Conservation (phyloP, 2,113 vertebrate species). For the Myodes glareolus region DNA sequence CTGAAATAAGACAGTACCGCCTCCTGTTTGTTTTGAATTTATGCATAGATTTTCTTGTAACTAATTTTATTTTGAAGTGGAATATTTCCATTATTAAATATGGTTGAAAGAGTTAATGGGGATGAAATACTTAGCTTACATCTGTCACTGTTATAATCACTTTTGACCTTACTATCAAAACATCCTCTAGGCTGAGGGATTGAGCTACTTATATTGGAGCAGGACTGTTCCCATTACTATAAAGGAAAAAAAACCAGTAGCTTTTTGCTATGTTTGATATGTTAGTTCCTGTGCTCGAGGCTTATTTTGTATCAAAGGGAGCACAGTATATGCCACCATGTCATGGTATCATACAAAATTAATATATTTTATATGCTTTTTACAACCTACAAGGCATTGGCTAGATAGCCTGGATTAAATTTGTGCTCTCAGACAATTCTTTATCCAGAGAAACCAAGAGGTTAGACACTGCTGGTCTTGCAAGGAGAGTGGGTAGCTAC, state of each 20-base stretch:
- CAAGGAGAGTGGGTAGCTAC: neutral
- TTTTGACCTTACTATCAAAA: neutral
- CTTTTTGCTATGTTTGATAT: neutral
- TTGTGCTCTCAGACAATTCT: neutral
- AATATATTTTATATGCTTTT: neutral
- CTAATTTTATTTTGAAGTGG: neutral
- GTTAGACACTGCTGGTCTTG: too few relatives aligned
- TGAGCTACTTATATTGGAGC: neutral
- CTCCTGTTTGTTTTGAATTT: neutral
- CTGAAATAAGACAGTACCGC: neutral
- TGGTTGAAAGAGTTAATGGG: neutral
- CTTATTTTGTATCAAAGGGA: fast-evolving
- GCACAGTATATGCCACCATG: neutral
- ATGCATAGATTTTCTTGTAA: neutral
- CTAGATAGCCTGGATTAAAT: neutral
- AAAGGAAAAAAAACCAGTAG: neutral
- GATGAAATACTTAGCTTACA: neutral
- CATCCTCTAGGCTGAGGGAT: neutral
- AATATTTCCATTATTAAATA: neutral
- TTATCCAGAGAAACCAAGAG: neutral
- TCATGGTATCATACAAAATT: neutral
- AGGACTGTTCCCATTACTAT: neutral
- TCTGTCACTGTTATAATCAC: neutral
- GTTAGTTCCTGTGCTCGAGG: fast-evolving
- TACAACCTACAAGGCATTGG: too few relatives aligned